Percentiles rank a stretch among this genome's conserved stretches.
These are phyloP conservation scores for Dromiciops gliroides DNA, from an alignment of 2,113 vertebrate genomes.

Conservation along the genomic window DNA sequence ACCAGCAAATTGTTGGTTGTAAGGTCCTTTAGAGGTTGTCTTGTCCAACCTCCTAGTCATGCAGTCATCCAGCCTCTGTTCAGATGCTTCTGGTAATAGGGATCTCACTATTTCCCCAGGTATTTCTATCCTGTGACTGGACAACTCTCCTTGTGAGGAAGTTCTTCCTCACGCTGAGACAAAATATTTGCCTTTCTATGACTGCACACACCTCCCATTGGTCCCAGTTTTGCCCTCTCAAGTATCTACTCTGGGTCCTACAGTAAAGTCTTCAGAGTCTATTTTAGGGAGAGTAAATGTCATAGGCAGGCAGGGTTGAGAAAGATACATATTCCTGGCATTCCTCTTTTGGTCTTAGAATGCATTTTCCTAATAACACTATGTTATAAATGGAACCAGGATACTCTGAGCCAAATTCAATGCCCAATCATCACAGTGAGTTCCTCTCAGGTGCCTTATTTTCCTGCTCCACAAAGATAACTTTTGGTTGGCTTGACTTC, in stretches of 20 bases:
- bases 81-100: not conserved
- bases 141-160: not conserved
- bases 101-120: not conserved
- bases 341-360: accelerated
- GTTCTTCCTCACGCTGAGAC: not conserved
- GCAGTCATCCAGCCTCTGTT: not conserved
- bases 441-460: not conserved
- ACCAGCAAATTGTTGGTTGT: not conserved
- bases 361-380: not conserved
- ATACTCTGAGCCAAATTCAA: not conserved
- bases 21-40: not conserved
- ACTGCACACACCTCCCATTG: not conserved
- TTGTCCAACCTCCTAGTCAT: not conserved
- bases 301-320: not conserved
- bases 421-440: not conserved
- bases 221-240: not conserved
- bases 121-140: not conserved
- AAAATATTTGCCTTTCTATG: not conserved
- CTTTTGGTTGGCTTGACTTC: not conserved
- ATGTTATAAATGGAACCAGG: not conserved
- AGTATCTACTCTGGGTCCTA: not conserved
- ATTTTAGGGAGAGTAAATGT: constrained; percentile 1
- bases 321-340: not conserved
- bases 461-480: not conserved
- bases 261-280: not conserved